Evolutionary conservation across 2,888 invertebrate species (phyloP).

Genomic region (Lathronympha strigana): DNA sequence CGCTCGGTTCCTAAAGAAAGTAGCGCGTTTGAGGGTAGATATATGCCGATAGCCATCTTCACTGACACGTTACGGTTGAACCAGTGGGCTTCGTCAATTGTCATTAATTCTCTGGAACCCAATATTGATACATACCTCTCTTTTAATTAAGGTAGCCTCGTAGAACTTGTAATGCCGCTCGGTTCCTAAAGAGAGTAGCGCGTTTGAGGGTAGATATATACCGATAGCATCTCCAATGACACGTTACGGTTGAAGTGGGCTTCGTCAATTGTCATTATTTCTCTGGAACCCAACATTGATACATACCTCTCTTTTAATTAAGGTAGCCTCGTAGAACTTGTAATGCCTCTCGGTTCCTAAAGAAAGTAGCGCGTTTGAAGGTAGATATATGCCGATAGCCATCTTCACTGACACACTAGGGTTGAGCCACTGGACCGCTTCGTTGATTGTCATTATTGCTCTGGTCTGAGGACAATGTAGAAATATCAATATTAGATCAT

Average conservation of each 20-base stretch:
- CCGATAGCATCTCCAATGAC: constrained; percentile 91
- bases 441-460: constrained; percentile 89
- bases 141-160: constrained; percentile 88
- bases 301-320: constrained; percentile 88
- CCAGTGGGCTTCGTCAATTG: too few species aligned
- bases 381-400: constrained; percentile 89
- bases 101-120: too few species aligned
- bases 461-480: constrained; percentile 84
- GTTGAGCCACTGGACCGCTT: constrained; percentile 88
- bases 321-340: constrained; percentile 87
- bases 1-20: constrained; percentile 90
- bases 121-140: constrained; percentile 81
- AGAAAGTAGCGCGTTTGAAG: constrained; percentile 89
- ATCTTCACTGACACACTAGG: constrained; percentile 91
- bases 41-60: constrained; percentile 89
- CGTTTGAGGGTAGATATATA: constrained; percentile 89
- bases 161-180: constrained; percentile 89
- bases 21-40: constrained; percentile 89
- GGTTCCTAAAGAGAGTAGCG: constrained; percentile 89
- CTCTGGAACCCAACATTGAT: constrained; percentile 54
- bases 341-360: constrained; percentile 90
- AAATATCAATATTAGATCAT: too few species aligned
- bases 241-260: constrained; percentile 89
- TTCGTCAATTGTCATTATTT: constrained; percentile 90
- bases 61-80: constrained; percentile 89